A percentile compares a stretch with the other conserved stretches of the same genome.
Evolutionary conservation across 2,797 vertebrate species (phyloP).

Genomic region (Trachops cirrhosus): DNA sequence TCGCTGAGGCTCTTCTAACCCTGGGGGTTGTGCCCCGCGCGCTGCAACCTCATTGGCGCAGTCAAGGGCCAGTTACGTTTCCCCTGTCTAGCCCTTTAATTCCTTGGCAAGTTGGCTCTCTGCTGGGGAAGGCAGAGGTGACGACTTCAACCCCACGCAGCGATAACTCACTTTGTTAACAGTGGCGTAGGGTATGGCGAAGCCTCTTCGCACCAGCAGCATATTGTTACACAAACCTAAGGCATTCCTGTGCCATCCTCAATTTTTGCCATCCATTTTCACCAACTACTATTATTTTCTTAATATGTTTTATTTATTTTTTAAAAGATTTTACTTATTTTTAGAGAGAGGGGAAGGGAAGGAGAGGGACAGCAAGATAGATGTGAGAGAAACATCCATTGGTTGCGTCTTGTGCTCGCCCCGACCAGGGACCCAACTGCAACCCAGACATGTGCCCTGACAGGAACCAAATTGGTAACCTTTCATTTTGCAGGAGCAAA

Average conservation of each 20-base stretch:
- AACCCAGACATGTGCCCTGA: neutral
- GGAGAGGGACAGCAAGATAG: neutral
- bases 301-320: neutral
- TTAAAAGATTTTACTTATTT: neutral
- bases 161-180: slow-evolving; percentile 19
- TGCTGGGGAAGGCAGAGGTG: neutral
- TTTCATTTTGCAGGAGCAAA: neutral
- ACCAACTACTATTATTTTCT: neutral
- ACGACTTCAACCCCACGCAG: neutral
- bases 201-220: neutral
- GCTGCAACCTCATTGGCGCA: slow-evolving; percentile 71
- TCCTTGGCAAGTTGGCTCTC: slow-evolving; percentile 23
- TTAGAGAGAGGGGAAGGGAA: neutral
- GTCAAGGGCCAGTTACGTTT: slow-evolving; percentile 70
- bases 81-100: slow-evolving; percentile 35
- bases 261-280: neutral
- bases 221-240: neutral
- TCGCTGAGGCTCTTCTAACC: neutral
- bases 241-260: neutral
- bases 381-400: neutral
- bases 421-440: neutral
- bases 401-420: neutral
- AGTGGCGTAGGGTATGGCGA: neutral
- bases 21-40: slow-evolving; percentile 67
- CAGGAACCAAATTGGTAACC: neutral